Evolutionary conservation across 2,113 vertebrate genomes (phyloP).

Genomic region (Sitta europaea): DNA sequence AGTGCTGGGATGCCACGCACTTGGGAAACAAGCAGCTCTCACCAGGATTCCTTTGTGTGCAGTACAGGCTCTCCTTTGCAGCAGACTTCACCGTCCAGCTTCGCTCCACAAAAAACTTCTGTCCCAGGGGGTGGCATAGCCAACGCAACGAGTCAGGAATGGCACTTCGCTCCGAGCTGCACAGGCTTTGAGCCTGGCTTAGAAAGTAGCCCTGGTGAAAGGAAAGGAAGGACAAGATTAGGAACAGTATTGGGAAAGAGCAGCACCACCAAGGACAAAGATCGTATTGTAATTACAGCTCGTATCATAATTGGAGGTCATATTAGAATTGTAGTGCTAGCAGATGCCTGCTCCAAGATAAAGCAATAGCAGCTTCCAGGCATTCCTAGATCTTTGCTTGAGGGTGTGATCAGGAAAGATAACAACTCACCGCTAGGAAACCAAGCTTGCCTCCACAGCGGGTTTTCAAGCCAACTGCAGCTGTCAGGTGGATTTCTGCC

Average conservation of each 20-base stretch:
- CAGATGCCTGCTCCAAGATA: neutral
- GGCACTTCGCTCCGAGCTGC: slow-evolving; percentile 77
- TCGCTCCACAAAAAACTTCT: slow-evolving; percentile 92
- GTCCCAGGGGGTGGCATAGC: slow-evolving; percentile 92
- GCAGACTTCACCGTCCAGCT: slow-evolving; percentile 91
- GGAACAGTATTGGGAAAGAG: neutral
- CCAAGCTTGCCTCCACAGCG: slow-evolving; percentile 85
- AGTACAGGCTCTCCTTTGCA: slow-evolving; percentile 84
- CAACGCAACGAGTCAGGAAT: slow-evolving; percentile 87
- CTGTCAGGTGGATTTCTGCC: slow-evolving; percentile 90
- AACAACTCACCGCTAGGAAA: slow-evolving; percentile 81
- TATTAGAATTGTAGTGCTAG: neutral
- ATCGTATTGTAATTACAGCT: neutral
- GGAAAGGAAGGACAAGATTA: neutral
- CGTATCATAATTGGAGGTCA: neutral
- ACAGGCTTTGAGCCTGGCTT: slow-evolving; percentile 83
- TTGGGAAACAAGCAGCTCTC: neutral
- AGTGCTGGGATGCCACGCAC: neutral
- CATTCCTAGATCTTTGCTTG: neutral
- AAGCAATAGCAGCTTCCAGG: neutral
- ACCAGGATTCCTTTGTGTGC: slow-evolving; percentile 88
- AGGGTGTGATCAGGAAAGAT: neutral
- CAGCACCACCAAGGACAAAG: neutral
- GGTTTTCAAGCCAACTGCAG: slow-evolving; percentile 85
- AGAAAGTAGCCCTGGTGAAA: slow-evolving; percentile 86